These are phyloP conservation scores for Philhelius pedissequus DNA, from an alignment of 2,888 invertebrate species.

Conservation along the genomic window DNA sequence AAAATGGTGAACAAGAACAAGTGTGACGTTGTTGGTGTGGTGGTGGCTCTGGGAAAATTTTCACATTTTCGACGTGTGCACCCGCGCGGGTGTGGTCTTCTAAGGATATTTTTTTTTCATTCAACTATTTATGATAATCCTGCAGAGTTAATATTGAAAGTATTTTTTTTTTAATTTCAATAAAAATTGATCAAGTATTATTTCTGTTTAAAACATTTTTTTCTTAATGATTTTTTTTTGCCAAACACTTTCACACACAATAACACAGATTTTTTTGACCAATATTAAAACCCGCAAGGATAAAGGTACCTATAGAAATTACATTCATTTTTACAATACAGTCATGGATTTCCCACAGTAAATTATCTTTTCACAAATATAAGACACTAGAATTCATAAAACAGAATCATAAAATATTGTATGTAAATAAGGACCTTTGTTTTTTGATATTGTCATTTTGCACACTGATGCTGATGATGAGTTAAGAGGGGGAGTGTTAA, in stretches of 20 bases:
- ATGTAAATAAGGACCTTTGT: conserved; percentile 30
- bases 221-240: background rate
- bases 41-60: conserved; percentile 70
- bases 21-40: conserved; percentile 27
- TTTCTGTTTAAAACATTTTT: conserved; percentile 28
- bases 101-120: conserved; percentile 6
- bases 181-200: background rate
- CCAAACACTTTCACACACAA: conserved; percentile 28
- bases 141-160: conserved; percentile 2
- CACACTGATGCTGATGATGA: background rate
- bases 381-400: background rate
- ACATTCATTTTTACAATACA: background rate
- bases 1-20: conserved; percentile 27
- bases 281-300: background rate
- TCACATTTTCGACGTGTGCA: conserved; percentile 75
- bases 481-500: conserved; percentile 11
- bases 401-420: background rate
- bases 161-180: background rate
- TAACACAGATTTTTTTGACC: background rate
- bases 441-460: conserved; percentile 8
- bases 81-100: conserved; percentile 79
- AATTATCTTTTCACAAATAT: background rate
- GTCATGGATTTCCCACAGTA: background rate
- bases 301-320: background rate
- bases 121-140: conserved; percentile 29